Percentiles rank a stretch among this genome's conserved stretches.
Evolutionary conservation across 2,113 vertebrate species (phyloP).

Genomic region (Microcebus griseorufus): DNA sequence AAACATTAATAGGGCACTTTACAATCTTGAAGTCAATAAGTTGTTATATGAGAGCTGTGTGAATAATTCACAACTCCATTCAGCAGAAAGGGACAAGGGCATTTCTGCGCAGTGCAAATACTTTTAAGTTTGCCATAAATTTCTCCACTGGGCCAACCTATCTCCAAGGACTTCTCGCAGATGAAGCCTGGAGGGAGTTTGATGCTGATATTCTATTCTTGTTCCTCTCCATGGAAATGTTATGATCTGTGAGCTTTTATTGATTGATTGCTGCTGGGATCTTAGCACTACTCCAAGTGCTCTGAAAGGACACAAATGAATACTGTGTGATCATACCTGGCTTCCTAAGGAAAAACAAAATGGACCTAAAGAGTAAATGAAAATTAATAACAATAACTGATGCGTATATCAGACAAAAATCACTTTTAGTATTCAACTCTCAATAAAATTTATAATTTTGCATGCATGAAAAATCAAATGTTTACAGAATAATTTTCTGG

Average conservation of each 20-base stretch:
- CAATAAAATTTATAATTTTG: background rate
- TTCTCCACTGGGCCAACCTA: background rate
- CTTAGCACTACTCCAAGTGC: background rate
- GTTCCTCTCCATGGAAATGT: background rate
- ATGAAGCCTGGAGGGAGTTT: background rate
- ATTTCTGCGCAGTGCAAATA: slow-evolving; percentile 58
- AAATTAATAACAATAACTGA: background rate
- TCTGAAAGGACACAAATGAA: background rate
- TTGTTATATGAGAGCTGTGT: slow-evolving; percentile 77
- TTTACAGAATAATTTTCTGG: background rate
- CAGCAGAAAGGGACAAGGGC: slow-evolving; percentile 57
- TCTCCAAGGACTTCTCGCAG: background rate
- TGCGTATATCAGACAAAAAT: background rate
- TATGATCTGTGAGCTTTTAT: background rate
- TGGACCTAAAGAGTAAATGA: background rate
- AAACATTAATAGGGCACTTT: slow-evolving; percentile 86
- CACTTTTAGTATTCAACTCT: background rate
- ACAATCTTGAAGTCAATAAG: slow-evolving; percentile 83
- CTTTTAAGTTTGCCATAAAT: background rate
- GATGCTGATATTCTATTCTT: background rate
- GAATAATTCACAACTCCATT: slow-evolving; percentile 82
- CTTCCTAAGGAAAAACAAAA: background rate
- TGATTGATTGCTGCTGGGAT: background rate
- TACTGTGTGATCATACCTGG: too few relatives aligned
- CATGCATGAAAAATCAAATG: background rate